These are phyloP conservation scores for Agriotes lineatus DNA, from an alignment of 2,888 invertebrate genomes.

Conservation along the genomic window DNA sequence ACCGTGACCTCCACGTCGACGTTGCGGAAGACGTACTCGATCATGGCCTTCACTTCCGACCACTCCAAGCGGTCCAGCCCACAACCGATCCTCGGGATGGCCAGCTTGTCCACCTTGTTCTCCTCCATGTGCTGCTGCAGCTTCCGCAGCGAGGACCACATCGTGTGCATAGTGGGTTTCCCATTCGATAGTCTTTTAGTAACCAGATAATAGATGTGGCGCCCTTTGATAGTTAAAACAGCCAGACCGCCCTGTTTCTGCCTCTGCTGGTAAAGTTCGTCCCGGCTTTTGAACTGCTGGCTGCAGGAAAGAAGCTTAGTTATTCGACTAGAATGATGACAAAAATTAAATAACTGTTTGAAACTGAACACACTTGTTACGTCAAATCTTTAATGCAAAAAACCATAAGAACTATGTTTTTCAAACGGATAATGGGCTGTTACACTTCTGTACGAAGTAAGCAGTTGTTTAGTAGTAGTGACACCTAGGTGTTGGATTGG, in stretches of 20 bases:
- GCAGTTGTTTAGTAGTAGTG: too few species aligned
- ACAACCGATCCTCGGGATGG: constrained; percentile 76
- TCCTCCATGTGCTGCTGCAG: constrained; percentile 65
- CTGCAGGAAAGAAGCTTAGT: constrained; percentile 57
- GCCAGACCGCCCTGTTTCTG: constrained; percentile 67
- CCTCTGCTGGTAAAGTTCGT: constrained; percentile 60
- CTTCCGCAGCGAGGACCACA: constrained; percentile 65
- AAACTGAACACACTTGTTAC: too few species aligned
- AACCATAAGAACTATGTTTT: too few species aligned
- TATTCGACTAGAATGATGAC: too few species aligned
- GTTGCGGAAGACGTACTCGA: constrained; percentile 68
- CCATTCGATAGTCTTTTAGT: constrained; percentile 70
- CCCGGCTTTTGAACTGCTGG: constrained; percentile 59
- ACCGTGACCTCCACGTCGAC: constrained; percentile 68
- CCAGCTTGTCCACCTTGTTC: constrained; percentile 68
- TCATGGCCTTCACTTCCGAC: constrained; percentile 68
- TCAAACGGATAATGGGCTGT: too few species aligned
- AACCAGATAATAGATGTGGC: constrained; percentile 72
- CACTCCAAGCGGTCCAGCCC: constrained; percentile 76
- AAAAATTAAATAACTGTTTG: too few species aligned
- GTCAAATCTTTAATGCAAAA: too few species aligned
- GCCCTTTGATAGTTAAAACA: constrained; percentile 62
- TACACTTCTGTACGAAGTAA: too few species aligned
- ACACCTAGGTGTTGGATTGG: too few species aligned
- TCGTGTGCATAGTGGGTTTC: constrained; percentile 67